Conservation (phyloP, 2,113 vertebrate genomes). For the Callopanchax toddi region DNA sequence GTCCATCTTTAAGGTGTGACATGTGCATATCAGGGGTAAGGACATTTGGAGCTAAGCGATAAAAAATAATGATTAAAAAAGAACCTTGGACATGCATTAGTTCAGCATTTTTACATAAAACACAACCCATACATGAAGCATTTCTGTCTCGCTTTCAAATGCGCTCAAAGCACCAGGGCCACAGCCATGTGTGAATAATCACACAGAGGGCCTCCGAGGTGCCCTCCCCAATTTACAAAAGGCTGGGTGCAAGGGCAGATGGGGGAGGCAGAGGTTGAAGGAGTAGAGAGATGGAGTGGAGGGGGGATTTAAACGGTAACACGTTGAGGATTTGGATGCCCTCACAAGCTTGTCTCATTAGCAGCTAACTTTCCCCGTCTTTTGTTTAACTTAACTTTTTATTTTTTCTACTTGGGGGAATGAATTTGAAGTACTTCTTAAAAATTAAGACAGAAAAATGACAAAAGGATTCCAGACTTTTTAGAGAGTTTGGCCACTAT, state of each 20-base stretch:
- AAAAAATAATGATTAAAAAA: conserved; percentile 36
- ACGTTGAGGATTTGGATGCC: conserved; percentile 82
- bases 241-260: conserved; percentile 70
- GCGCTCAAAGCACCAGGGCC: conserved; percentile 66
- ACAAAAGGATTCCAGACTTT: conserved; percentile 64
- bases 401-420: conserved; percentile 35
- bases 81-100: conserved; percentile 67
- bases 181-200: conserved; percentile 78
- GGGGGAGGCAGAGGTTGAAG: conserved; percentile 65
- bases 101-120: conserved; percentile 73
- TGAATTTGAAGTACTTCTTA: background rate
- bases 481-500: conserved; percentile 74
- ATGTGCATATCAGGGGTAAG: background rate
- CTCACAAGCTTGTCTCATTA: conserved; percentile 87
- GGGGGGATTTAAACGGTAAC: conserved; percentile 75
- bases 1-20: conserved; percentile 26
- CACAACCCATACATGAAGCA: conserved; percentile 74
- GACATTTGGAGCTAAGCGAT: conserved; percentile 31
- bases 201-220: conserved; percentile 72
- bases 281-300: conserved; percentile 45
- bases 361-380: conserved; percentile 81
- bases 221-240: conserved; percentile 71
- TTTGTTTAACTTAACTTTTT: conserved; percentile 81
- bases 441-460: conserved; percentile 16
- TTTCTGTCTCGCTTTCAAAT: conserved; percentile 62